phyloP scores from a whole-genome alignment of 2,888 invertebrate genomes.

The Dicycla oo region DNA sequence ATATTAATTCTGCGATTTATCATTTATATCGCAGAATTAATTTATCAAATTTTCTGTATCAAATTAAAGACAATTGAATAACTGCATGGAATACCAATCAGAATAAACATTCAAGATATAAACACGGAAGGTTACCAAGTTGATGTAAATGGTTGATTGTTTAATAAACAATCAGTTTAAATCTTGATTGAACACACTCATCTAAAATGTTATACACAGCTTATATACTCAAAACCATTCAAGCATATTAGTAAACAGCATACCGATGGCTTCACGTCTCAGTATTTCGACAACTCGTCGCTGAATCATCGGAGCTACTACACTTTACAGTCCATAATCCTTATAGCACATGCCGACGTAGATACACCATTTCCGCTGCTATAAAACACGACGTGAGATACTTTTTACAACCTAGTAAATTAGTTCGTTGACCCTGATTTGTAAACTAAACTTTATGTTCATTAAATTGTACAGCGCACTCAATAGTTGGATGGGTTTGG shows the following conservation, averaged over 20 bases:
- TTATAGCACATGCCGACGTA: constrained; percentile 47
- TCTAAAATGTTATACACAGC: neutral
- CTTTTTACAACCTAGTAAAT: constrained; percentile 66
- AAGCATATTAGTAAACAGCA: constrained; percentile 66
- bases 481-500: neutral
- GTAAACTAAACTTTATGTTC: constrained; percentile 48
- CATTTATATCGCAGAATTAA: neutral
- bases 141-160: neutral
- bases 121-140: constrained; percentile 1
- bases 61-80: neutral
- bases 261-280: constrained; percentile 75
- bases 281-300: constrained; percentile 63
- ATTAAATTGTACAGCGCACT: constrained; percentile 9
- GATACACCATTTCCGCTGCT: constrained; percentile 69
- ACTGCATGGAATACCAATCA: no score
- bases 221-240: constrained; percentile 36
- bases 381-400: constrained; percentile 68
- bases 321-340: constrained; percentile 71
- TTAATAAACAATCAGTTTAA: neutral
- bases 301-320: constrained; percentile 70
- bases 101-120: neutral
- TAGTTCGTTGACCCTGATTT: constrained; percentile 71
- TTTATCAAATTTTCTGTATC: neutral
- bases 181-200: neutral
- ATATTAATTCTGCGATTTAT: neutral